Percentiles rank a stretch among this genome's conserved stretches.
phyloP scores from a whole-genome alignment of 2,888 invertebrate genomes.

The Chrysolina oricalcia region DNA sequence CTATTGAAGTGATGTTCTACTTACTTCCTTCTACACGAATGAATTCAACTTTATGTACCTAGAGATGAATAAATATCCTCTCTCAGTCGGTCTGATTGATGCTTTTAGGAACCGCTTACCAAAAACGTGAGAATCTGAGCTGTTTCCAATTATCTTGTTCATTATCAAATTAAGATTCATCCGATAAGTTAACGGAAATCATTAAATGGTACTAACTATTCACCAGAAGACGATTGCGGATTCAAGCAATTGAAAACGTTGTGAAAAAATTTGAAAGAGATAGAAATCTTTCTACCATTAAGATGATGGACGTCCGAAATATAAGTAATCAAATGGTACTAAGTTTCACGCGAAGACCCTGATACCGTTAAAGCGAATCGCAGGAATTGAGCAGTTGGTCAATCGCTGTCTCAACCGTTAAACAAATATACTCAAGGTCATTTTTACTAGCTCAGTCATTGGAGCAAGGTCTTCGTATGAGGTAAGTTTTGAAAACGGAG shows the following conservation, averaged over 20 bases:
- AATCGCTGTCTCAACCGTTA: slow-evolving; percentile 9
- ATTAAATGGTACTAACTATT: background rate
- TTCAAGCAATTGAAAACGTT: too few relatives aligned
- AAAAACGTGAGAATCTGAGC: background rate
- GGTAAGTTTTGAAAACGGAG: background rate
- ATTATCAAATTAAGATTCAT: slow-evolving; percentile 2
- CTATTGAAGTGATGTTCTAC: too few relatives aligned
- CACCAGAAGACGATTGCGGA: too few relatives aligned
- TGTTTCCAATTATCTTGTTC: background rate
- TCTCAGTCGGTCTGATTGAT: too few relatives aligned
- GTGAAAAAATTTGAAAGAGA: too few relatives aligned
- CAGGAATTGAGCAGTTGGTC: slow-evolving; percentile 10
- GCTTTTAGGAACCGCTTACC: background rate
- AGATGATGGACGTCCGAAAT: too few relatives aligned
- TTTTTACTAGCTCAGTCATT: slow-evolving; percentile 36
- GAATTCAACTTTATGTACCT: too few relatives aligned
- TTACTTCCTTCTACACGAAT: too few relatives aligned
- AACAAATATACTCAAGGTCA: slow-evolving; percentile 39
- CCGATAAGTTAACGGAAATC: slow-evolving; percentile 1
- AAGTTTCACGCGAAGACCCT: slow-evolving; percentile 9
- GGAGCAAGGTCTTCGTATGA: background rate
- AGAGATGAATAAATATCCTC: too few relatives aligned
- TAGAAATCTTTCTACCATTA: too few relatives aligned
- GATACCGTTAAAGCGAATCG: background rate
- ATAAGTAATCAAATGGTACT: background rate